Evolutionary conservation across 2,797 vertebrate genomes (phyloP), one percentile per base, ranked within the genome.

Genomic region (Falco columbarius): DNA sequence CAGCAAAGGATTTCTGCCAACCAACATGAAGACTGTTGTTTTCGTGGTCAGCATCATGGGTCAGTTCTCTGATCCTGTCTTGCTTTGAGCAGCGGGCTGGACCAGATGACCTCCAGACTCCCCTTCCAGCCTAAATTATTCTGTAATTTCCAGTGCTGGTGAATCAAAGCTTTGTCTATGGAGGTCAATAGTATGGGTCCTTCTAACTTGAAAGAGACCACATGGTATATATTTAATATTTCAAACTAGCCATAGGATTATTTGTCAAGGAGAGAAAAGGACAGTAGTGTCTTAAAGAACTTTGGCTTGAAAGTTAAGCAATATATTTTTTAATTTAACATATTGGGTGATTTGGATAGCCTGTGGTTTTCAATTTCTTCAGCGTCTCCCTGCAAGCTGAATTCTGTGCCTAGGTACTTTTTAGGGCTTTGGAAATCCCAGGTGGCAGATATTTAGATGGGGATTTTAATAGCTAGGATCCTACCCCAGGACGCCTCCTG

Each of bases 131-230:
- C 80, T 89, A 51, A 84, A 79, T 86, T 83, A 72, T 77, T 77
- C 66, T 81, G 46, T 84, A 61, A 62, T 96, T 93, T 89, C 47
- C 49, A 89, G 40, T 49, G 67, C 2, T 82, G 40, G 8, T 90
- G 86, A 84, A 95, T 89, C 44, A 59, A 87, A 82, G 47, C 80
- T 96, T 63, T 47, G 6, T 82, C 47, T 92, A 1, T 76, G 84
- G 21, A 80, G 63, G 71, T 92, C 83, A 82, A 63, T 32, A 76
- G 18, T 59, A 27, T 56, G 85, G n/a, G 30, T 85, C 38, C 52
- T 82, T 49, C 59, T 76, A 74, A 82, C 71, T 96, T 96, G 83
- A 96, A 59, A 96, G 59, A 59, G n/a, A 73, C 74, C 83, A 63
- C 67, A 61, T 42, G 38, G 15, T 80, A 34, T 73, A 71, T 58